Conservation (phyloP, 1,140 invertebrate species). For the Megalopta genalis region DNA sequence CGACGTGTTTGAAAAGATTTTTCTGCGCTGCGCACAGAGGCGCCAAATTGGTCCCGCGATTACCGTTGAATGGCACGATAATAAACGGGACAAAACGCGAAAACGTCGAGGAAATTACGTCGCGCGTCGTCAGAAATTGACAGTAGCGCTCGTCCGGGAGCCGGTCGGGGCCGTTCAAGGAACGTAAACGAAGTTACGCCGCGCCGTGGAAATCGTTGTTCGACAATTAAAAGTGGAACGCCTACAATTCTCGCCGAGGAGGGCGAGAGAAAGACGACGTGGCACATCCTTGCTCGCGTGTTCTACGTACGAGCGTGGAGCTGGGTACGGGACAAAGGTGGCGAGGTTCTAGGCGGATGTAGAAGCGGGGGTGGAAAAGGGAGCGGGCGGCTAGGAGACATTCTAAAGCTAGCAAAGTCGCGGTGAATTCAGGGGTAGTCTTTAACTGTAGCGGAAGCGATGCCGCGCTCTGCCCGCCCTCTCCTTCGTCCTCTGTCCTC, state of each 20-base stretch:
- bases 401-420: constrained; percentile 62
- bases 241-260: neutral
- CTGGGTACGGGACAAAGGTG: constrained; percentile 14
- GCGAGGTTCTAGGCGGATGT: neutral
- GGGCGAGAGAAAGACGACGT: neutral
- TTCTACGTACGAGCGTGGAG: too few species aligned
- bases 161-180: neutral
- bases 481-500: neutral
- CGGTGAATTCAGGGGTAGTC: constrained; percentile 66
- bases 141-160: neutral
- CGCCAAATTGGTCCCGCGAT: neutral
- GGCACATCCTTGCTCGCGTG: neutral
- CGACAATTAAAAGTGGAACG: constrained; percentile 24
- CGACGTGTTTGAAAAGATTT: too few species aligned
- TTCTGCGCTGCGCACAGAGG: too few species aligned
- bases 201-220: neutral
- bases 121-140: neutral
- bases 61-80: constrained; percentile 9
- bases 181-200: constrained; percentile 22
- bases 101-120: constrained; percentile 2
- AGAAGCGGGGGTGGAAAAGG: neutral
- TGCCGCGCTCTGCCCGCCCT: constrained; percentile 14
- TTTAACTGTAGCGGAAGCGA: constrained; percentile 67
- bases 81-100: constrained; percentile 23
- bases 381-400: constrained; percentile 39